Evolutionary conservation across 2,888 invertebrate genomes (phyloP), one percentile per base, ranked within the genome.

Genomic region (Oxycera nigricornis): DNA sequence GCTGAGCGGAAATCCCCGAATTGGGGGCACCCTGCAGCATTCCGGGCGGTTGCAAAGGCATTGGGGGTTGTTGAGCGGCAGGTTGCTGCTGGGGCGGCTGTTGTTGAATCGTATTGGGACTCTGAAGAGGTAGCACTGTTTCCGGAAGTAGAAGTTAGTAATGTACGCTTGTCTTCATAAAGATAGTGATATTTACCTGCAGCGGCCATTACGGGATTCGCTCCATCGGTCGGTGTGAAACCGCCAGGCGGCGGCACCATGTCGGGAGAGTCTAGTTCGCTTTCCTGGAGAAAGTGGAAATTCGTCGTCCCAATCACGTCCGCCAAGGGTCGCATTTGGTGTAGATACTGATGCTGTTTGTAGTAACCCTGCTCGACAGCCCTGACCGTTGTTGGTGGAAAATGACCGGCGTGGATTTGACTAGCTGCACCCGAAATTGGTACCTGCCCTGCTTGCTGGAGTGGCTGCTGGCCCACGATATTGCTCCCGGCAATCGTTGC

Each of bases 221-320:
- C 74, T 73, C 35, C 67, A 72, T 73, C 76, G 67, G 76, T 75
- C 46, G 75, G 52, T 41, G 78, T 76, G 70, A 82, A 85, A 65
- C 81, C 81, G 57, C 81, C 77, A 6, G 39, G 65, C 9, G 52
- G 55, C 41, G 65, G n/a, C n/a, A 77, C 62, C 3, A 81, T 73
- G 30, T 91, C 90, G 0, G 92, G 91, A 68, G 92, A 91, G 83
- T 94, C 94, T 78, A 94, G 88, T 86, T 96, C 96, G 24, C 96
- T 96, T 81, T 97, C 96, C 87, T 97, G 95, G 73, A 96, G 88
- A 84, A 94, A 94, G 83, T 90, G 92, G 85, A 93, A 93, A 82
- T 91, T 92, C 74, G 92, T 92, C 6, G 90, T 88, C 30, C 92
- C 92, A 78, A 93, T 90, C 31, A 93, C 91, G 81, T 94, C 93